Conservation (phyloP, 2,888 invertebrate species). For the Blomia tropicalis region DNA sequence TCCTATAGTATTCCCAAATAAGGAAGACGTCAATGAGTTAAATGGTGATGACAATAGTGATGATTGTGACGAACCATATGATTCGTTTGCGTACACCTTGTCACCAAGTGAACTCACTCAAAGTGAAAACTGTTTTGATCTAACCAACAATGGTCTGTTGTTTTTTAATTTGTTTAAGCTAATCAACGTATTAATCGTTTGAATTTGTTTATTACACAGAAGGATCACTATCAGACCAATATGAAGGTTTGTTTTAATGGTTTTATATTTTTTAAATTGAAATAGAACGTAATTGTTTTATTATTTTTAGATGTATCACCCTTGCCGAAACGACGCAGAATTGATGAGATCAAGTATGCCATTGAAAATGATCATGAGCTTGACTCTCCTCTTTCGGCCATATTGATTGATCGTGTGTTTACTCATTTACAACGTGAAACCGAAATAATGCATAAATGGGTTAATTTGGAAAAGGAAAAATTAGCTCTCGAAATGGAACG, state of each 20-base stretch:
- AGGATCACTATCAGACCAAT: neutral
- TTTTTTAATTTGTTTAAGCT: neutral
- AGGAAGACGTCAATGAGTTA: conserved; percentile 8
- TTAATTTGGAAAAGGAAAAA: conserved; percentile 25
- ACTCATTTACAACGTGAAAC: conserved; percentile 26
- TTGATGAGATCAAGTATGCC: neutral
- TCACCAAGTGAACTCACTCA: conserved; percentile 23
- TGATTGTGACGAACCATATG: conserved; percentile 16
- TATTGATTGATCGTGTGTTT: conserved; percentile 27
- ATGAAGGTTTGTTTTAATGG: conserved; percentile 13
- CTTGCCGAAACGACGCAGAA: conserved; percentile 4
- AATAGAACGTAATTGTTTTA: neutral
- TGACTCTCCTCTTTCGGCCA: conserved; percentile 21
- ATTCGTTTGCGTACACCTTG: conserved; percentile 24
- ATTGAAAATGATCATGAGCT: neutral
- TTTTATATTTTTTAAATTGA: neutral
- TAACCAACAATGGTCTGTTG: conserved; percentile 24
- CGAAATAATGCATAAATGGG: conserved; percentile 27
- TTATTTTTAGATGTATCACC: conserved; percentile 13
- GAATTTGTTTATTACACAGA: neutral
- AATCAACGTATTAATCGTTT: neutral
- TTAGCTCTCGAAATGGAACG: conserved; percentile 20
- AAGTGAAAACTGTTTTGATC: conserved; percentile 12
- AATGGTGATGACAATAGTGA: conserved; percentile 10
- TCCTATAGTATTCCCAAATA: conserved; percentile 19